These are phyloP conservation scores for Ormia ochracea DNA, from an alignment of 2,888 invertebrate species.

Conservation along the genomic window DNA sequence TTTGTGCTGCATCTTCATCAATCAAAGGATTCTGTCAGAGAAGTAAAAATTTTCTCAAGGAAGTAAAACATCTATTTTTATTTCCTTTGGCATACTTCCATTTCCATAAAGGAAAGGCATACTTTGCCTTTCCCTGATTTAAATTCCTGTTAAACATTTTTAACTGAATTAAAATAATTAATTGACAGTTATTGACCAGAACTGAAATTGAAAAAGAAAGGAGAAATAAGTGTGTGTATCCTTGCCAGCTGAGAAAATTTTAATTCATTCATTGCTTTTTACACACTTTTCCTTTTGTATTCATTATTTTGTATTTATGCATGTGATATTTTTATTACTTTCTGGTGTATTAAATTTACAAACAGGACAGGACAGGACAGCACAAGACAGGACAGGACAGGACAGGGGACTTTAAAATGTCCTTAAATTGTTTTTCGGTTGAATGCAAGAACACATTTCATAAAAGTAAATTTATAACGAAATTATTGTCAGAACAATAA, in stretches of 20 bases:
- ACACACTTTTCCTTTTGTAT: background rate
- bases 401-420: conserved; percentile 21
- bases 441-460: background rate
- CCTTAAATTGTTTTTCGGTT: conserved; percentile 7
- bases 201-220: background rate
- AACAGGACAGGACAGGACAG: too few species aligned
- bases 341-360: background rate
- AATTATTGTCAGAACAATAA: conserved; percentile 55
- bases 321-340: background rate
- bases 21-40: background rate
- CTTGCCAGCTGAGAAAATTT: background rate
- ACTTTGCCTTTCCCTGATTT: conserved; percentile 1
- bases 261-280: conserved; percentile 7
- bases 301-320: background rate
- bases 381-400: too few species aligned
- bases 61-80: background rate
- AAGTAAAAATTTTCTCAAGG: background rate
- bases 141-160: conserved; percentile 7
- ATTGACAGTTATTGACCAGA: background rate
- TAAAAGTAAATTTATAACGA: conserved; percentile 36
- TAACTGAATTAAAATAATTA: conserved; percentile 5
- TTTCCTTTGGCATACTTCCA: background rate
- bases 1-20: background rate
- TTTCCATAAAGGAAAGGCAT: background rate
- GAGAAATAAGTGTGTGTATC: background rate